Evolutionary conservation across 2,113 vertebrate genomes (phyloP).

Genomic region (Stigmatopora argus): DNA sequence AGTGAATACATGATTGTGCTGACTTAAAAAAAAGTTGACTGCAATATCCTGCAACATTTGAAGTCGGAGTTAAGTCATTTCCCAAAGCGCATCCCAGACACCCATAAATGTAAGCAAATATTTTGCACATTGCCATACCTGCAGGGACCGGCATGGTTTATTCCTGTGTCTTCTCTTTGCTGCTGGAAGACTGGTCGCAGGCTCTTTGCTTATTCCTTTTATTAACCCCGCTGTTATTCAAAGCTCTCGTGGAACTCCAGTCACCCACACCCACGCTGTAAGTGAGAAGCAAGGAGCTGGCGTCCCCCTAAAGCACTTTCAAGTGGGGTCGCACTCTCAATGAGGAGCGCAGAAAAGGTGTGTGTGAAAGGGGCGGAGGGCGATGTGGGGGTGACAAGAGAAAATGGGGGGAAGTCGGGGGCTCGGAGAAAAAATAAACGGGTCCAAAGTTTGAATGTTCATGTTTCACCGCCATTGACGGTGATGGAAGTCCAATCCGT

Average conservation of each 20-base stretch:
- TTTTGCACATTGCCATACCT: slow-evolving; percentile 51
- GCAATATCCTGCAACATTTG: slow-evolving; percentile 1
- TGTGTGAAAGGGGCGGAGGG: slow-evolving; percentile 18
- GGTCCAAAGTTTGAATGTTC: no score
- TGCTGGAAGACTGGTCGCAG: slow-evolving; percentile 46
- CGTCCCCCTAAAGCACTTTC: slow-evolving; percentile 51
- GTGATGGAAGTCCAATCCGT: no score
- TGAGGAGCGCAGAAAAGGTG: slow-evolving; percentile 18
- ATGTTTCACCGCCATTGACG: no score
- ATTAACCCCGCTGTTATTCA: slow-evolving; percentile 60
- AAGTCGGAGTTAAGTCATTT: not conserved
- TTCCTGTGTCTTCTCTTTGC: slow-evolving; percentile 55
- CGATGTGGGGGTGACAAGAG: not conserved
- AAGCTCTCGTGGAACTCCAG: slow-evolving; percentile 62
- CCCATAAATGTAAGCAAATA: not conserved
- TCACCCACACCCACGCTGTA: slow-evolving; percentile 52
- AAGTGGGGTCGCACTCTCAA: slow-evolving; percentile 30
- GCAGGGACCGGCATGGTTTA: slow-evolving; percentile 62
- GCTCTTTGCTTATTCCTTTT: slow-evolving; percentile 61
- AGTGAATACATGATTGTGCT: not conserved
- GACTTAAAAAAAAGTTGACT: not conserved
- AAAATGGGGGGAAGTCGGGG: slow-evolving; percentile 12
- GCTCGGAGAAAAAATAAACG: no score
- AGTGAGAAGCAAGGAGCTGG: slow-evolving; percentile 36
- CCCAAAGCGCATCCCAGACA: not conserved